A percentile compares a stretch with the other conserved stretches of the same genome.
These are phyloP conservation scores for Lophius americanus DNA, from an alignment of 2,797 vertebrate species.

Conservation along the genomic window DNA sequence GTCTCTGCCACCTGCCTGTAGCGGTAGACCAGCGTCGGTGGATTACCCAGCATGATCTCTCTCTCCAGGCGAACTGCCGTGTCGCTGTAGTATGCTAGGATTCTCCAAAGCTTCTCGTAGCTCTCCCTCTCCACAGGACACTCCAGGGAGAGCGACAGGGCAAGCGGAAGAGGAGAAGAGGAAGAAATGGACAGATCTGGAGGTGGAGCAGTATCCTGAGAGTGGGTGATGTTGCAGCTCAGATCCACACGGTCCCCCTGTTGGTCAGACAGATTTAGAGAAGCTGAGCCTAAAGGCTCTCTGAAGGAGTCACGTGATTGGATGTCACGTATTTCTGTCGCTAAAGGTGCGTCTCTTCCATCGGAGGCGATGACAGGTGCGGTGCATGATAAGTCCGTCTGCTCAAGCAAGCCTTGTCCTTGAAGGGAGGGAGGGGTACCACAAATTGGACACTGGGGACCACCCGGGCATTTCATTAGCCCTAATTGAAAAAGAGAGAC, in stretches of 20 bases:
- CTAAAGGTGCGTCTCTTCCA: constrained; percentile 64
- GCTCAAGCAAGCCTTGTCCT: constrained; percentile 80
- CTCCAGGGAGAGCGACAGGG: constrained; percentile 83
- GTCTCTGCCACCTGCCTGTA: constrained; percentile 87
- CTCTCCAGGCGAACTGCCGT: constrained; percentile 86
- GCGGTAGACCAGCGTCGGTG: constrained; percentile 80
- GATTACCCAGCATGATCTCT: constrained; percentile 81
- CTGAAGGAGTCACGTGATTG: constrained; percentile 70
- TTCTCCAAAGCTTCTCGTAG: constrained; percentile 92
- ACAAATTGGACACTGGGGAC: constrained; percentile 88
- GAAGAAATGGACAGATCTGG: constrained; percentile 67
- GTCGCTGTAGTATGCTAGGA: constrained; percentile 95
- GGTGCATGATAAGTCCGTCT: constrained; percentile 79
- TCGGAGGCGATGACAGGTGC: constrained; percentile 83
- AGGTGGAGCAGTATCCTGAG: constrained; percentile 72
- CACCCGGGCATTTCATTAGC: constrained; percentile 87
- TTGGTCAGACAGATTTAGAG: constrained; percentile 88
- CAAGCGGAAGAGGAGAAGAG: constrained; percentile 71
- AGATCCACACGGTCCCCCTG: constrained; percentile 87
- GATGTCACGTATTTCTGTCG: constrained; percentile 66
- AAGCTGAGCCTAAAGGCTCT: constrained; percentile 80
- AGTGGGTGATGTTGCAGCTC: constrained; percentile 83
- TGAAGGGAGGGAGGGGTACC: constrained; percentile 78
- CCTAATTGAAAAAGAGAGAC: constrained; percentile 76
- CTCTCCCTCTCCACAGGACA: constrained; percentile 86